These are phyloP conservation scores for Ophiodon elongatus DNA, from an alignment of 2,113 vertebrate species.

Conservation along the genomic window DNA sequence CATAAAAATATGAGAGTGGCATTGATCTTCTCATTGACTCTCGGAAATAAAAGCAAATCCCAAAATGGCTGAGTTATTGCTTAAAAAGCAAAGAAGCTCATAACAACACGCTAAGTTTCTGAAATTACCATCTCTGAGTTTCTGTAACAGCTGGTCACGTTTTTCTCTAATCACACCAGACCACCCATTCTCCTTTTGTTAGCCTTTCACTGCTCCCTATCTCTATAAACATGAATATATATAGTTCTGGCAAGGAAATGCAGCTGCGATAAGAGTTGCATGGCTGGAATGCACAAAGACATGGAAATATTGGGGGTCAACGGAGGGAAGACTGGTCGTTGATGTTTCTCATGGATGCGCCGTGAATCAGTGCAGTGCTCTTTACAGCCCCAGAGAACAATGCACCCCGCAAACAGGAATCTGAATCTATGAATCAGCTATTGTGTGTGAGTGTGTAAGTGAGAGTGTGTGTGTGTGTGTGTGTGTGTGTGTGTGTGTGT, in stretches of 20 bases:
- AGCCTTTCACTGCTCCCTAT: not conserved
- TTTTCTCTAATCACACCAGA: conserved; percentile 30
- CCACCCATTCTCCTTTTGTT: conserved; percentile 39
- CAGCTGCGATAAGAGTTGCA: conserved; percentile 47
- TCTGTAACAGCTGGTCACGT: not conserved
- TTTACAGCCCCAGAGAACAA: conserved; percentile 18
- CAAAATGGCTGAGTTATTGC: not conserved
- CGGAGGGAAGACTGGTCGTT: conserved; percentile 39
- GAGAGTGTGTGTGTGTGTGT: conserved; percentile 1
- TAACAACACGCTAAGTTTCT: not conserved
- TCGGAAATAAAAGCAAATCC: not conserved
- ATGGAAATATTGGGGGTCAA: conserved; percentile 48
- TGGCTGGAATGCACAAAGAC: conserved; percentile 33
- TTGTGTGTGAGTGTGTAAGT: conserved; percentile 31
- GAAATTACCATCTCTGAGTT: not conserved
- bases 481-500: not conserved
- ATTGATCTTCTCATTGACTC: conserved; percentile 4
- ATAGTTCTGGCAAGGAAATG: conserved; percentile 50
- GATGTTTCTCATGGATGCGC: conserved; percentile 52
- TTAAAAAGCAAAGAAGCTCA: conserved; percentile 20
- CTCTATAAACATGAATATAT: conserved; percentile 31
- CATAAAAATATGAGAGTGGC: not conserved
- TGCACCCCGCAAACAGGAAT: conserved; percentile 8
- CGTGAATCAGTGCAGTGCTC: conserved; percentile 25
- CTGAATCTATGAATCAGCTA: conserved; percentile 18